phyloP scores from a whole-genome alignment of 2,113 vertebrate species.

The Serinus canaria region DNA sequence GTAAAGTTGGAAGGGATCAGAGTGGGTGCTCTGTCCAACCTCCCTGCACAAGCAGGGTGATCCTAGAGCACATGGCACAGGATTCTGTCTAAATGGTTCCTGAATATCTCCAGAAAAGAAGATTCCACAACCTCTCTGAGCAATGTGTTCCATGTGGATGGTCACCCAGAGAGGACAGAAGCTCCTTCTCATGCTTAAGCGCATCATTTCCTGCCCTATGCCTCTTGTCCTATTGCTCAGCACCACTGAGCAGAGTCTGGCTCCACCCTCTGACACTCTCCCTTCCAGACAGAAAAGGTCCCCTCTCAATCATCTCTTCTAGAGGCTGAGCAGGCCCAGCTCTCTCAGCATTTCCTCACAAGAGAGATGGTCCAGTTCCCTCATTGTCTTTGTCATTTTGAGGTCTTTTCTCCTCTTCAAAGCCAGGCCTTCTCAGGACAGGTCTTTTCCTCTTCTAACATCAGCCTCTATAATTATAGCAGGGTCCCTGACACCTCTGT shows the following conservation, averaged over 20 bases:
- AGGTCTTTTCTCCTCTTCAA: neutral
- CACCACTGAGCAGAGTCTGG: fast-evolving
- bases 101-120: neutral
- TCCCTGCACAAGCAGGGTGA: neutral
- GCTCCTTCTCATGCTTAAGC: neutral
- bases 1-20: neutral
- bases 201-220: neutral
- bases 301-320: neutral
- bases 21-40: neutral
- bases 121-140: neutral
- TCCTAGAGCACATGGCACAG: neutral
- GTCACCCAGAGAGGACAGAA: neutral
- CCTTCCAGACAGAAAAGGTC: neutral
- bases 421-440: neutral
- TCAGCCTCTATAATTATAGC: neutral
- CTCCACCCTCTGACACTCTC: neutral
- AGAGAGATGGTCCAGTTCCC: neutral
- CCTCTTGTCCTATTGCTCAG: neutral
- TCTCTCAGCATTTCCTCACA: fast-evolving
- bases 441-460: neutral
- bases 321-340: neutral
- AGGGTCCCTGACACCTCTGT: neutral
- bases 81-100: neutral
- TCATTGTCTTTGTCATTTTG: neutral
- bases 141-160: neutral